These are phyloP conservation scores for Hirundichthys speculiger DNA, from an alignment of 2,113 vertebrate species.

Conservation along the genomic window DNA sequence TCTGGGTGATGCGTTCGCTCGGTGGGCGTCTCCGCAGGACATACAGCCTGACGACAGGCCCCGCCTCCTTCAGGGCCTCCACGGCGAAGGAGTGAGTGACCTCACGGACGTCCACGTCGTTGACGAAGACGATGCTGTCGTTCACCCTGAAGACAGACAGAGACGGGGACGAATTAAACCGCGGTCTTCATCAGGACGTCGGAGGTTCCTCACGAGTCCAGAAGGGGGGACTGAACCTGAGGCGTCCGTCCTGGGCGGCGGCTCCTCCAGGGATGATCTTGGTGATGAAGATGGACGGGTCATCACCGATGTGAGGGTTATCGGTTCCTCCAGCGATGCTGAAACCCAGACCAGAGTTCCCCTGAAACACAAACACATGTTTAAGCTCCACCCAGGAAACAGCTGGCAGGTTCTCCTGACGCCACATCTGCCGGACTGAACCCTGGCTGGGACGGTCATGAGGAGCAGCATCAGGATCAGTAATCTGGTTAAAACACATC, in stretches of 20 bases:
- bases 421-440: too few species aligned
- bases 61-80: slow-evolving; percentile 92
- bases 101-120: slow-evolving; percentile 90
- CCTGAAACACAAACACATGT: slow-evolving; percentile 73
- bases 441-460: too few species aligned
- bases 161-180: neutral
- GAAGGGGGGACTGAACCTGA: slow-evolving; percentile 75
- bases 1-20: slow-evolving; percentile 82
- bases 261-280: slow-evolving; percentile 97
- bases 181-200: neutral
- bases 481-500: too few species aligned
- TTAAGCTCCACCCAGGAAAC: neutral
- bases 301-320: slow-evolving; percentile 96
- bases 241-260: slow-evolving; percentile 92
- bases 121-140: slow-evolving; percentile 91
- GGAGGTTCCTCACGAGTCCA: neutral
- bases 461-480: too few species aligned
- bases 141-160: slow-evolving; percentile 81
- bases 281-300: slow-evolving; percentile 97
- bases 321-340: slow-evolving; percentile 96
- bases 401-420: too few species aligned
- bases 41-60: slow-evolving; percentile 89
- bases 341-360: slow-evolving; percentile 96
- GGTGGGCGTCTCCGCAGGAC: slow-evolving; percentile 86
- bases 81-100: slow-evolving; percentile 90